These are phyloP conservation scores for Rhagonycha fulva DNA, from an alignment of 2,888 invertebrate species.

Conservation along the genomic window DNA sequence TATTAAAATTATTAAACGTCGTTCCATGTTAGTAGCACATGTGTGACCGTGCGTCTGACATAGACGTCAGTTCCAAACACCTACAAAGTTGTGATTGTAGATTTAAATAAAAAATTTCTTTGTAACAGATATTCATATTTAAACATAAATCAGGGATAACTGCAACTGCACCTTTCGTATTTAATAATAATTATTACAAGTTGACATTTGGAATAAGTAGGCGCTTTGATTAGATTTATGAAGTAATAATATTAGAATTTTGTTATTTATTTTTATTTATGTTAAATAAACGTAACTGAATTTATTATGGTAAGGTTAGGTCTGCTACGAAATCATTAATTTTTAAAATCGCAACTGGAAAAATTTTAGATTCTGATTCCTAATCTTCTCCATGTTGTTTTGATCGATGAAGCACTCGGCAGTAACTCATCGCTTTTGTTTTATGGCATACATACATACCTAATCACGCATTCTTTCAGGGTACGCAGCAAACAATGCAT, in stretches of 20 bases:
- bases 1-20: not conserved
- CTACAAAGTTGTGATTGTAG: not conserved
- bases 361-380: too few relatives aligned
- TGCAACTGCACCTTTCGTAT: not conserved
- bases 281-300: not conserved
- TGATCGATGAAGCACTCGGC: too few relatives aligned
- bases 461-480: too few relatives aligned
- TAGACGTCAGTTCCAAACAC: not conserved
- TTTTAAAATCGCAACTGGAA: too few relatives aligned
- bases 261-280: not conserved
- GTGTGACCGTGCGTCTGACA: not conserved
- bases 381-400: too few relatives aligned
- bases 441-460: too few relatives aligned
- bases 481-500: too few relatives aligned
- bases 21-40: not conserved
- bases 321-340: too few relatives aligned
- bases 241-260: not conserved
- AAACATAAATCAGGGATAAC: not conserved
- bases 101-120: not conserved
- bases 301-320: not conserved
- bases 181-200: not conserved
- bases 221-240: not conserved
- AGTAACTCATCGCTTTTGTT: too few relatives aligned
- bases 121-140: not conserved
- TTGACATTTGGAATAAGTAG: not conserved